Evolutionary conservation across 2,797 vertebrate genomes (phyloP).

Genomic region (Cirrhinus molitorella): DNA sequence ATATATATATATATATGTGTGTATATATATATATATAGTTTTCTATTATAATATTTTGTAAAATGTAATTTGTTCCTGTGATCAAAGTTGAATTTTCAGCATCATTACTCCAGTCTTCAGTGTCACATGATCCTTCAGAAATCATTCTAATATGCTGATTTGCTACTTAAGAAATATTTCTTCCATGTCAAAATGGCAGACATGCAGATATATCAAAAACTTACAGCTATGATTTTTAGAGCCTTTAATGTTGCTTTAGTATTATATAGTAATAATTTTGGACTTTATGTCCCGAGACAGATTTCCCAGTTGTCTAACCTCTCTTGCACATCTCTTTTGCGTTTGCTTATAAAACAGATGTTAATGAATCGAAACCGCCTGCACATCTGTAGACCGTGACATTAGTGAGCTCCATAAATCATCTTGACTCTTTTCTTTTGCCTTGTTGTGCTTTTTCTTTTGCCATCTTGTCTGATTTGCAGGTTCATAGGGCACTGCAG

Average conservation of each 20-base stretch:
- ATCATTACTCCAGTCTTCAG: neutral
- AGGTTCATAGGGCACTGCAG: neutral
- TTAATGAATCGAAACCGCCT: neutral
- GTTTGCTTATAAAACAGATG: neutral
- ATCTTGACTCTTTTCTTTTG: neutral
- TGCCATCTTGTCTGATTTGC: neutral
- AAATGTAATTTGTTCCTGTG: neutral
- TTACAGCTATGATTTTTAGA: neutral
- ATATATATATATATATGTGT: too few relatives aligned
- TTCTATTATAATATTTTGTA: neutral
- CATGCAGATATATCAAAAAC: neutral
- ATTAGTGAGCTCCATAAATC: neutral
- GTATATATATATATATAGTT: too few relatives aligned
- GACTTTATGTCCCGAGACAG: neutral
- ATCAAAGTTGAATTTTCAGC: neutral
- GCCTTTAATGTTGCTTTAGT: neutral
- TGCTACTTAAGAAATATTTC: too few relatives aligned
- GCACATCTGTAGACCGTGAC: neutral
- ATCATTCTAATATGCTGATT: too few relatives aligned
- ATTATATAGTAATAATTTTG: neutral
- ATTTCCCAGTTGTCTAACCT: neutral
- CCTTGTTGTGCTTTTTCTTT: neutral
- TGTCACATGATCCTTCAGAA: neutral
- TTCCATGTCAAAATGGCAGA: neutral
- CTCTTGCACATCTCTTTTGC: neutral